phyloP scores from a whole-genome alignment of 2,113 vertebrate genomes.

The Daboia siamensis region DNA sequence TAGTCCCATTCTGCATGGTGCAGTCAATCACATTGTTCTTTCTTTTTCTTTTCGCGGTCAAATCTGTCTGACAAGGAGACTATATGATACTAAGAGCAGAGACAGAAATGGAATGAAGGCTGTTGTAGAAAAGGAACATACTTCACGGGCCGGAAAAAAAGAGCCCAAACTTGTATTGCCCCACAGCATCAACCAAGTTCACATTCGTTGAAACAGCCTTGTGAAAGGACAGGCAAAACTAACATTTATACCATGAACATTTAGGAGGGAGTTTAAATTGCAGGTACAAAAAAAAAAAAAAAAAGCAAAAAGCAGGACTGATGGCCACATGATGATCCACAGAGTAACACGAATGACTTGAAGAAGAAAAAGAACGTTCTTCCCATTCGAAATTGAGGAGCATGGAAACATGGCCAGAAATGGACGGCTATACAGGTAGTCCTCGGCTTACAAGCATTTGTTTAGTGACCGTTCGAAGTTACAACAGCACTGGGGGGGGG shows the following conservation, averaged over 20 bases:
- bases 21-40: slow-evolving; percentile 32
- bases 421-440: neutral
- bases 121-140: slow-evolving; percentile 44
- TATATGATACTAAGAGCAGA: slow-evolving; percentile 69
- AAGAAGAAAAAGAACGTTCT: slow-evolving; percentile 22
- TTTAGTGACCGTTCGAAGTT: neutral
- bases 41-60: slow-evolving; percentile 14
- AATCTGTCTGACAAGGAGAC: slow-evolving; percentile 65
- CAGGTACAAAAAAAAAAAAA: slow-evolving; percentile 44
- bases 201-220: slow-evolving; percentile 51
- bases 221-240: slow-evolving; percentile 54
- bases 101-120: slow-evolving; percentile 60
- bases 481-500: neutral
- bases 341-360: slow-evolving; percentile 31
- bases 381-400: slow-evolving; percentile 42
- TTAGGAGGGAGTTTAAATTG: slow-evolving; percentile 50
- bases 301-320: slow-evolving; percentile 43
- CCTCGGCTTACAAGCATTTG: neutral
- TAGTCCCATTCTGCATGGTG: slow-evolving; percentile 62
- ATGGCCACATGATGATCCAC: slow-evolving; percentile 54
- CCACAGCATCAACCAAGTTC: slow-evolving; percentile 48
- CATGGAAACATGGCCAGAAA: slow-evolving; percentile 17
- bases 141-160: slow-evolving; percentile 48
- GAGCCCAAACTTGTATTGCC: slow-evolving; percentile 53
- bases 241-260: slow-evolving; percentile 45